phyloP scores from a whole-genome alignment of 2,888 invertebrate genomes.

The Lepidocyrtoides sp. region DNA sequence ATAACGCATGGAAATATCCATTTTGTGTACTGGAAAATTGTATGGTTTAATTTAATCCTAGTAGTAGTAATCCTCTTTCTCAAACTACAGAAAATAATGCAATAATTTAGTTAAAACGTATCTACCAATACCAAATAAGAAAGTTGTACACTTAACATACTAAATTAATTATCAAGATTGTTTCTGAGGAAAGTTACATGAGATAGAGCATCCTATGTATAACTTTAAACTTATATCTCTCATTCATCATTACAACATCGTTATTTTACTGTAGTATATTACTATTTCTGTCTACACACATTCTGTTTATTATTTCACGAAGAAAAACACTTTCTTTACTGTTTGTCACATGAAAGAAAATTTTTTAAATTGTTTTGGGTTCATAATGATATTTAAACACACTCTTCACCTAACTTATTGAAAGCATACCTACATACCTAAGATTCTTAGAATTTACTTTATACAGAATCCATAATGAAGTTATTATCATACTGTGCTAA shows the following conservation, averaged over 20 bases:
- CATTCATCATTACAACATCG: constrained; percentile 11
- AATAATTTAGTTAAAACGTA: background rate
- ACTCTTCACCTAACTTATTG: too few relatives aligned
- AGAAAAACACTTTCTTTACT: background rate
- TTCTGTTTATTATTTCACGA: background rate
- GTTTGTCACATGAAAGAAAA: constrained; percentile 21
- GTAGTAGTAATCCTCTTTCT: background rate
- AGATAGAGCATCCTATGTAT: background rate
- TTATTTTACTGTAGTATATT: background rate
- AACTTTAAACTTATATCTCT: background rate
- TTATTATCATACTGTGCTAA: constrained; percentile 3
- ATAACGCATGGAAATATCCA: background rate
- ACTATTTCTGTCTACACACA: background rate
- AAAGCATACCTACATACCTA: background rate
- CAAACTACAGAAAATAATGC: constrained; percentile 51
- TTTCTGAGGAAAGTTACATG: constrained; percentile 6
- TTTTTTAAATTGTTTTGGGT: too few relatives aligned
- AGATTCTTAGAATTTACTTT: background rate
- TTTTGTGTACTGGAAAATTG: background rate
- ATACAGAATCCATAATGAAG: constrained; percentile 3
- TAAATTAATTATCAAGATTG: background rate
- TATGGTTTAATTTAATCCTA: background rate
- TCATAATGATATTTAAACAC: too few relatives aligned
- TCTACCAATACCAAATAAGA: constrained; percentile 37
- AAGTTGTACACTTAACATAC: background rate